Evolutionary conservation across 2,113 vertebrate species (phyloP).

Genomic region (Dipodomys stephensi): DNA sequence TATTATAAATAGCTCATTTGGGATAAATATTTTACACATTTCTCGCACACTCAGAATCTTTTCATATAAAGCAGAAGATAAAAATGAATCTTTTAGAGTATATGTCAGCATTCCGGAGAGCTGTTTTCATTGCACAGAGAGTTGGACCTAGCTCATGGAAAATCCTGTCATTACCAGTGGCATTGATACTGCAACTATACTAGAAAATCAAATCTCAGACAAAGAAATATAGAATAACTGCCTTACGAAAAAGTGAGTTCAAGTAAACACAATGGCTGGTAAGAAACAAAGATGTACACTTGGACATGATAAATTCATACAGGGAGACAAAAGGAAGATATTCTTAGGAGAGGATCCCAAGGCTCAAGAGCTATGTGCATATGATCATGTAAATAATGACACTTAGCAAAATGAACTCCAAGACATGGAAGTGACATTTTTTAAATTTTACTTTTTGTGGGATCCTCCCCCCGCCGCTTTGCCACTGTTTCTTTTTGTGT

Average conservation of each 20-base stretch:
- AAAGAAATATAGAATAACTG: background rate
- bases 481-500: too few species aligned
- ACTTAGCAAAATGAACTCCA: too few species aligned
- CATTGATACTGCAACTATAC: background rate
- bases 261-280: too few species aligned
- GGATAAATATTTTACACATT: background rate
- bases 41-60: background rate
- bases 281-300: too few species aligned
- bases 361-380: too few species aligned
- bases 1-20: background rate
- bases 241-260: background rate
- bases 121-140: background rate
- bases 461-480: too few species aligned
- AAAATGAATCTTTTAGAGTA: background rate
- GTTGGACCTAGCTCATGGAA: background rate
- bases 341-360: too few species aligned
- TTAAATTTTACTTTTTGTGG: too few species aligned
- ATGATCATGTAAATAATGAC: too few species aligned
- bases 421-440: too few species aligned
- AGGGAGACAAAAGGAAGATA: too few species aligned
- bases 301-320: too few species aligned
- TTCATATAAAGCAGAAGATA: background rate
- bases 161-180: background rate
- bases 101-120: background rate
- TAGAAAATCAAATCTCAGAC: constrained; percentile 4